Conservation (phyloP, 2,113 vertebrate genomes). For the Phalacrocorax brasilianus region DNA sequence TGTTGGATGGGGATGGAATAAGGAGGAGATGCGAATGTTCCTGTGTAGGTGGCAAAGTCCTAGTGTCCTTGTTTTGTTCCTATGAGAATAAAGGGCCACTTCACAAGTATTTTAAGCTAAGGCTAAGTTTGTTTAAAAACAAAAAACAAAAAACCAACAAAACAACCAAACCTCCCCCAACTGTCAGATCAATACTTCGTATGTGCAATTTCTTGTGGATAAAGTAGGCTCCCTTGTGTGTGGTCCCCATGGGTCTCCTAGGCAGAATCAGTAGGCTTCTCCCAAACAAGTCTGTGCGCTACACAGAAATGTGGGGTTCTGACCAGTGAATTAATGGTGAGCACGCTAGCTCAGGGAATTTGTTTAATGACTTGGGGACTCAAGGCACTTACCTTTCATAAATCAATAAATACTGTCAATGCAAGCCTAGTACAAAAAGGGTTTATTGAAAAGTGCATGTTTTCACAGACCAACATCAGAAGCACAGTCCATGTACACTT, state of each 20-base stretch:
- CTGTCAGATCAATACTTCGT: accelerated
- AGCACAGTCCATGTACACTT: slow-evolving; percentile 69
- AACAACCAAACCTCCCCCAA: not conserved
- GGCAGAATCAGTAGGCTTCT: not conserved
- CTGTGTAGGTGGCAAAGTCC: not conserved
- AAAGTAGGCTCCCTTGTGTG: not conserved
- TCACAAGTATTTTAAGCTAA: not conserved
- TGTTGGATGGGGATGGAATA: not conserved
- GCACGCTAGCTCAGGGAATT: not conserved
- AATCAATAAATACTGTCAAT: not conserved
- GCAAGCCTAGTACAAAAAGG: slow-evolving; percentile 64
- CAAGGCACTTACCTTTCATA: not conserved
- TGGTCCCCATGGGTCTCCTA: too few species aligned
- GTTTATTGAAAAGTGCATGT: slow-evolving; percentile 79
- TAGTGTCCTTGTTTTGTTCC: not conserved
- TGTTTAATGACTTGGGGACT: not conserved
- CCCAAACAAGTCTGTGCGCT: too few species aligned
- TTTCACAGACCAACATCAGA: slow-evolving; percentile 64
- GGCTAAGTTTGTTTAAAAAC: not conserved
- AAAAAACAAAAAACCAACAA: not conserved
- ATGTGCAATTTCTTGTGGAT: not conserved
- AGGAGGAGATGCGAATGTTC: not conserved
- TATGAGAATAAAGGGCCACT: not conserved
- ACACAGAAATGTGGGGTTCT: accelerated
- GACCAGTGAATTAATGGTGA: not conserved